A percentile compares a stretch with the other conserved stretches of the same genome.
These are phyloP conservation scores for Campylomormyrus numenius DNA, from an alignment of 2,113 vertebrate genomes.

Conservation along the genomic window DNA sequence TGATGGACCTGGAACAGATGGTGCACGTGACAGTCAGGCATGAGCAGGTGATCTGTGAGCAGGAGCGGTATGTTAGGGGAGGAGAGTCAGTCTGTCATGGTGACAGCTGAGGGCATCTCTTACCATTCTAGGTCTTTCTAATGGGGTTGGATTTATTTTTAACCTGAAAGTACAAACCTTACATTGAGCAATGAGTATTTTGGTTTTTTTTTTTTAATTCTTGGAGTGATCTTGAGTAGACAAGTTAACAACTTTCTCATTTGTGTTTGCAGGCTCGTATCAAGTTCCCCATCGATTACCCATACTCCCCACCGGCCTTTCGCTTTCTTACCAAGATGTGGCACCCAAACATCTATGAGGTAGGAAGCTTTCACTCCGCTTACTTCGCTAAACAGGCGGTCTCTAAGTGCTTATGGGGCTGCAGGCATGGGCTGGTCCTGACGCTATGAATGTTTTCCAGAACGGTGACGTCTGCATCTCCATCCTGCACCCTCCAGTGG, in stretches of 20 bases:
- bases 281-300: conserved; percentile 93
- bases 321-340: conserved; percentile 99
- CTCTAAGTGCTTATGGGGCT: neutral
- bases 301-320: conserved; percentile 92
- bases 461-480: conserved; percentile 97
- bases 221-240: neutral
- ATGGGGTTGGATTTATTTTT: neutral
- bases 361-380: conserved; percentile 28
- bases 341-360: conserved; percentile 99
- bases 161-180: neutral
- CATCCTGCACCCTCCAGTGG: conserved; percentile 90
- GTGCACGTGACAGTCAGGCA: neutral
- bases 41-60: neutral
- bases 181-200: neutral
- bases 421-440: neutral
- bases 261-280: conserved; percentile 72
- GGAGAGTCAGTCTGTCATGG: neutral
- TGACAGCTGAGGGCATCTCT: neutral
- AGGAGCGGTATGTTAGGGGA: neutral
- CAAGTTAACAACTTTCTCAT: neutral
- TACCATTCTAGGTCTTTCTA: neutral
- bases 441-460: conserved; percentile 46
- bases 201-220: neutral
- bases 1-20: neutral
- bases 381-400: neutral